Conservation (phyloP, 2,113 vertebrate genomes). For the Mastomys coucha region DNA sequence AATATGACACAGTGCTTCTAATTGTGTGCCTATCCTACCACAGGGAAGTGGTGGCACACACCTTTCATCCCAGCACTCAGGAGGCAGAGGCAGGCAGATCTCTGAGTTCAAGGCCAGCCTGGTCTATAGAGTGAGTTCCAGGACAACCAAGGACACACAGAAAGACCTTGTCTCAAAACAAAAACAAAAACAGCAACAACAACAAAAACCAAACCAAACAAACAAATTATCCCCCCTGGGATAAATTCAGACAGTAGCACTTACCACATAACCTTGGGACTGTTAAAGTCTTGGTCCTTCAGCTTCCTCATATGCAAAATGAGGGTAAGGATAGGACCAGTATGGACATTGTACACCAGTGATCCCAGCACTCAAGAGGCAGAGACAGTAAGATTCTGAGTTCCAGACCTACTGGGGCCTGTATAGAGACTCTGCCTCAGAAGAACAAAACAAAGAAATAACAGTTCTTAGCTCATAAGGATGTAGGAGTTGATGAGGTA, state of each 20-base stretch:
- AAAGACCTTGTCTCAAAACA: no score
- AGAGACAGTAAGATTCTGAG: no score
- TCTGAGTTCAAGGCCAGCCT: no score
- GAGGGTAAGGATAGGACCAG: not conserved
- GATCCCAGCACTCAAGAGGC: not conserved
- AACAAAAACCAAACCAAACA: no score
- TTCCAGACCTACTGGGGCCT: not conserved
- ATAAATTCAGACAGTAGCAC: not conserved
- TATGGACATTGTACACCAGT: not conserved
- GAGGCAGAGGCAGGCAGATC: no score
- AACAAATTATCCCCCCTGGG: not conserved
- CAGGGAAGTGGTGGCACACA: no score
- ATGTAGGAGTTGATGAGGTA: not conserved
- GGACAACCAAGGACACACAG: no score
- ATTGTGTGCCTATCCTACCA: no score
- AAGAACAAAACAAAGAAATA: not conserved
- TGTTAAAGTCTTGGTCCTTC: not conserved
- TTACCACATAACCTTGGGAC: not conserved
- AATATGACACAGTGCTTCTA: fast-evolving
- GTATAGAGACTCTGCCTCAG: not conserved
- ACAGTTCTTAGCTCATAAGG: not conserved
- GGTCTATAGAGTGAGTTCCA: no score
- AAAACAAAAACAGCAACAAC: no score
- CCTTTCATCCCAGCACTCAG: no score
- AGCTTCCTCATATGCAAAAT: not conserved